Percentiles rank a stretch among this genome's conserved stretches.
phyloP scores from a whole-genome alignment of 2,888 invertebrate genomes.

The Iphiclides podalirius region DNA sequence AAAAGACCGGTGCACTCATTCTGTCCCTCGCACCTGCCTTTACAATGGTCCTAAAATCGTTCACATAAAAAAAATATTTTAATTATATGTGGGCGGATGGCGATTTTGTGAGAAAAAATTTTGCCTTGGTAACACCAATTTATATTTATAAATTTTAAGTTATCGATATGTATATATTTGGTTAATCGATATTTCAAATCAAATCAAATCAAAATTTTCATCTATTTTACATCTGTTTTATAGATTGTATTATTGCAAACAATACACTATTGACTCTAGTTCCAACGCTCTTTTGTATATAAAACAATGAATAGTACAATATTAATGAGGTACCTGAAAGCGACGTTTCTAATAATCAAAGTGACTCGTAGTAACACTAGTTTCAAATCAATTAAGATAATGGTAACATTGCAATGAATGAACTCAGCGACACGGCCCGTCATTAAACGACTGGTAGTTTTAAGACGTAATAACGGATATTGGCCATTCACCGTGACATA shows the following conservation, averaged over 20 bases:
- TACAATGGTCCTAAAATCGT: slow-evolving; percentile 45
- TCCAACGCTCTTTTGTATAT: no score
- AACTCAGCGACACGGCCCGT: neutral
- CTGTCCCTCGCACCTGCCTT: slow-evolving; percentile 39
- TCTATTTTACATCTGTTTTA: no score
- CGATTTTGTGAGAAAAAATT: slow-evolving; percentile 1
- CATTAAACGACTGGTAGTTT: slow-evolving; percentile 4
- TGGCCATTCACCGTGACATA: slow-evolving; percentile 26
- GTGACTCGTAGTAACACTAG: slow-evolving; percentile 2
- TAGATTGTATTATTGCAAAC: no score
- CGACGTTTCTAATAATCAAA: slow-evolving; percentile 12
- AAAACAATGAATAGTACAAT: neutral
- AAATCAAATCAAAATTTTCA: no score
- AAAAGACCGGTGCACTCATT: slow-evolving; percentile 49
- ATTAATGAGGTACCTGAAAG: neutral
- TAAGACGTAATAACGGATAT: slow-evolving; percentile 21
- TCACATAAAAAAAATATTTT: slow-evolving; percentile 38
- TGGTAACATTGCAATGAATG: slow-evolving; percentile 16
- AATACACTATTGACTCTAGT: no score
- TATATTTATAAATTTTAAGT: no score
- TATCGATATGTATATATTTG: no score
- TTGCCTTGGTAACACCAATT: neutral
- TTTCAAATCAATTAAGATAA: slow-evolving; percentile 17
- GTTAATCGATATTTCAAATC: slow-evolving; percentile 17
- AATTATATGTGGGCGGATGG: slow-evolving; percentile 30